phyloP scores from a whole-genome alignment of 2,797 vertebrate genomes.

The Sorex maritimensis region DNA sequence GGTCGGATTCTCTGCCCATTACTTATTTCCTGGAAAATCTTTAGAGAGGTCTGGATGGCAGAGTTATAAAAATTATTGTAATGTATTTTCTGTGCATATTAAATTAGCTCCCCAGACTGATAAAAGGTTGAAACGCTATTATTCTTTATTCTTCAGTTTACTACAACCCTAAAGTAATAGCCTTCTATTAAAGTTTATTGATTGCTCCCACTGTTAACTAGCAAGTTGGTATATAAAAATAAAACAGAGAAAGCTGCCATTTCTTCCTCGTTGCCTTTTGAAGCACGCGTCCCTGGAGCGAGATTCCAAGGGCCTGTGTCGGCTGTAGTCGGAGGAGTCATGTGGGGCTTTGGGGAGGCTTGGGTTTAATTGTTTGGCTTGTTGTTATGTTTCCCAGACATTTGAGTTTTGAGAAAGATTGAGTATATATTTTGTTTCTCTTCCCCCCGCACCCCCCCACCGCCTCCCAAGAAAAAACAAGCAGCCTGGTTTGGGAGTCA shows the following conservation, averaged over 20 bases:
- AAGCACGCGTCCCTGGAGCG: not conserved
- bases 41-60: constrained; percentile 51
- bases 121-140: constrained; percentile 84
- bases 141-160: constrained; percentile 83
- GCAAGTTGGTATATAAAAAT: constrained; percentile 79
- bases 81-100: constrained; percentile 82
- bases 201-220: constrained; percentile 82
- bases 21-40: constrained; percentile 78
- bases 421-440: not conserved
- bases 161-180: constrained; percentile 80
- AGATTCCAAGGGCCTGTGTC: constrained; percentile 46
- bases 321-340: not conserved
- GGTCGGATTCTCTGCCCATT: constrained; percentile 38
- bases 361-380: constrained; percentile 41
- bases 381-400: constrained; percentile 30
- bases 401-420: constrained; percentile 3
- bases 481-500: not conserved
- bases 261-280: not conserved
- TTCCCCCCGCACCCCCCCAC: not conserved
- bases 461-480: not conserved
- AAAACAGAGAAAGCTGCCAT: constrained; percentile 72
- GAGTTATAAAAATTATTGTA: constrained; percentile 83
- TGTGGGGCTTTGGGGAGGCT: not conserved
- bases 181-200: constrained; percentile 82
- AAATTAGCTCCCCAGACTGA: constrained; percentile 84